These are phyloP conservation scores for Patiria miniata DNA, from an alignment of 35 echinoderm and acorn worm genomes.

Conservation along the genomic window DNA sequence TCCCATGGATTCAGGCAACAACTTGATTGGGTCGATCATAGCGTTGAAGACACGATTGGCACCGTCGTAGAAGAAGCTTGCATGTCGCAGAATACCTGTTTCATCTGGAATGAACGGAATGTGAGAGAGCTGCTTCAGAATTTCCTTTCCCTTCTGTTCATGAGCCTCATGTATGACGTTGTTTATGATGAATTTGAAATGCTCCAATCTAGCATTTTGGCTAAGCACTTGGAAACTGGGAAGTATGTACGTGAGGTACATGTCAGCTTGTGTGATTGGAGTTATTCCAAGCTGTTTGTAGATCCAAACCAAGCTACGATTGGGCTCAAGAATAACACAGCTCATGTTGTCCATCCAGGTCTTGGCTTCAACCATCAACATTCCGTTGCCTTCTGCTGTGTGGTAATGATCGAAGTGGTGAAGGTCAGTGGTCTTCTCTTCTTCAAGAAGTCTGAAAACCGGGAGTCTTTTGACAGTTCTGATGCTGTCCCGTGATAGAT, in stretches of 20 bases:
- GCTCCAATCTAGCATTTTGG: not conserved
- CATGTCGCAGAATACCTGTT: not conserved
- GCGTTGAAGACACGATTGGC: not conserved
- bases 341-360: not conserved
- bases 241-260: slow-evolving; percentile 33
- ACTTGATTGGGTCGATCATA: not conserved
- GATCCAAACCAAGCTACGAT: not conserved
- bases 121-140: not conserved
- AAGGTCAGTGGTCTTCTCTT: not conserved
- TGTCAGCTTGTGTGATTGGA: slow-evolving; percentile 10
- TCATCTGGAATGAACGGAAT: slow-evolving; percentile 9
- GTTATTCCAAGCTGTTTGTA: not conserved
- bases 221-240: slow-evolving; percentile 11
- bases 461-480: not conserved
- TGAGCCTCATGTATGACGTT: not conserved
- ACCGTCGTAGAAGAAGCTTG: slow-evolving; percentile 2
- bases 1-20: not conserved
- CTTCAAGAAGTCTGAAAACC: not conserved
- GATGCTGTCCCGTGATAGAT: not conserved
- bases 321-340: slow-evolving; percentile 6
- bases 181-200: slow-evolving; percentile 7
- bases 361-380: not conserved
- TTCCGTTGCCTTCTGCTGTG: not conserved
- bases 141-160: not conserved
- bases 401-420: not conserved